Conservation (phyloP, 2,797 vertebrate species). For the Margarornis squamiger region DNA sequence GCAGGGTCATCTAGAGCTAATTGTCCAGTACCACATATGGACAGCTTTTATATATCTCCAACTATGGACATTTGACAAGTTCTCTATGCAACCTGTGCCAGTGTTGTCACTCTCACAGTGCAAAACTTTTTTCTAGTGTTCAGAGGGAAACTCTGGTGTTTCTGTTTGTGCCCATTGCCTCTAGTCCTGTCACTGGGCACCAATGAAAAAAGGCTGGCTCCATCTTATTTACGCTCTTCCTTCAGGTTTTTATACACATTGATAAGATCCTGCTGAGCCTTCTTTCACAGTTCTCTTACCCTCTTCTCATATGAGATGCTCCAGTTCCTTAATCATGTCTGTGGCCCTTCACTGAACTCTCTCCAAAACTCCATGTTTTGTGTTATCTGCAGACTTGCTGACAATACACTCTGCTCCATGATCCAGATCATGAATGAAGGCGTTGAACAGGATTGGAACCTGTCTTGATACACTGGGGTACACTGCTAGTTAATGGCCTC, state of each 20-base stretch:
- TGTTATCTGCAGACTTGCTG: neutral
- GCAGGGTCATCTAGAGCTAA: neutral
- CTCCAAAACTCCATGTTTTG: neutral
- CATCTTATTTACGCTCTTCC: neutral
- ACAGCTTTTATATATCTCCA: neutral
- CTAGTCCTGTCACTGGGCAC: neutral
- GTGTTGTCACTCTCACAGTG: neutral
- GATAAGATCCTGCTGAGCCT: neutral
- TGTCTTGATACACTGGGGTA: neutral
- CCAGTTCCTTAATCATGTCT: neutral
- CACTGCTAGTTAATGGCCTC: neutral
- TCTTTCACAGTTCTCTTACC: neutral
- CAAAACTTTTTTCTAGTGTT: neutral
- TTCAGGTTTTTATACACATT: neutral
- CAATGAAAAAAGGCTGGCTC: neutral
- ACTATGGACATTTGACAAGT: neutral
- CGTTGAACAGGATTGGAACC: fast-evolving
- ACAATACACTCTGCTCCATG: neutral
- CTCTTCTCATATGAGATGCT: neutral
- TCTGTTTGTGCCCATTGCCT: neutral
- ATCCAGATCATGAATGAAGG: fast-evolving
- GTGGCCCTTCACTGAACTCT: neutral
- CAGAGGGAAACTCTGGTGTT: neutral
- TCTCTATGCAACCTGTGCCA: neutral
- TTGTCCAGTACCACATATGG: neutral